Evolutionary conservation across 2,888 invertebrate species (phyloP).

Genomic region (Aphodius sticticus): DNA sequence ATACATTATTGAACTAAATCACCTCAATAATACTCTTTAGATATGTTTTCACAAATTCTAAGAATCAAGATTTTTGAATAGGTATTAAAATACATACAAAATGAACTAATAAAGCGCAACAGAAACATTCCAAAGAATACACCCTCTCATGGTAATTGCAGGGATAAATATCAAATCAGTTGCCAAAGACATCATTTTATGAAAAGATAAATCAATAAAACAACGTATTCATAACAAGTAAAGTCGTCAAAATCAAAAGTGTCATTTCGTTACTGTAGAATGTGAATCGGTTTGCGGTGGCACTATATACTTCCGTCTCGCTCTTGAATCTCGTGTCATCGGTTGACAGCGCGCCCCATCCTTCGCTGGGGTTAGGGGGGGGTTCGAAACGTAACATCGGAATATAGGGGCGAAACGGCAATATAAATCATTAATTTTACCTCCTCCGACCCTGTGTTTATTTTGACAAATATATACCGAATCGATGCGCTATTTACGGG

Average conservation of each 20-base stretch:
- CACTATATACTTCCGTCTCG: neutral
- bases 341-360: constrained; percentile 25
- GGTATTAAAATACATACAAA: no score
- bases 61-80: no score
- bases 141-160: no score
- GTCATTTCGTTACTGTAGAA: neutral
- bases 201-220: no score
- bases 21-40: no score
- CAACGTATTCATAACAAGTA: neutral
- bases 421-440: constrained; percentile 28
- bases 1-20: no score
- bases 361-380: constrained; percentile 16
- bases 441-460: constrained; percentile 21
- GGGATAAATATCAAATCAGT: no score
- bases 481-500: constrained; percentile 12
- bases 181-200: no score
- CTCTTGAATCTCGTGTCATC: constrained; percentile 20
- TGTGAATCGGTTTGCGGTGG: neutral
- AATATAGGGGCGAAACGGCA: constrained; percentile 23
- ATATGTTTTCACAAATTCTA: no score
- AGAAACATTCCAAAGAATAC: no score
- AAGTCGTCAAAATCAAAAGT: neutral
- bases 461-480: constrained; percentile 24
- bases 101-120: no score
- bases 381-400: neutral